Base-by-base conservation (phyloP, 2,888 invertebrate species). In the Andrena marginata region DNA sequence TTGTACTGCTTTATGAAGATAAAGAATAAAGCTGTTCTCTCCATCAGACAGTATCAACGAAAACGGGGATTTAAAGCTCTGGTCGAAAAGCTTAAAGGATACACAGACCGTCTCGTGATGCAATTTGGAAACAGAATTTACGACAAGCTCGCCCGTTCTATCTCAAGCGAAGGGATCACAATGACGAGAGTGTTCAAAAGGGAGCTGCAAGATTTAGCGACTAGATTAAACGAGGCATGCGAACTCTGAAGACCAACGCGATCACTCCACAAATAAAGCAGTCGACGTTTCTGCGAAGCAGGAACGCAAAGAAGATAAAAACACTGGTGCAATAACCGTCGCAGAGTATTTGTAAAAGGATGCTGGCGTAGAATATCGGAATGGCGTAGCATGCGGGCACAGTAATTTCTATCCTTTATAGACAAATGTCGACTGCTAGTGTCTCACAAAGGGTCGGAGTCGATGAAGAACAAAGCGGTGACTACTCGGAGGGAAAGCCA, bases 81-180 rank as follows among this genome's bases (percentile, higher is more conserved):
- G 49, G 51, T 20, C 23, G 29, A 4, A 60, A 31, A 54, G 23
- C 26, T 42, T 23, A 7, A 20, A 78, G 13, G 4, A n/a, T 23
- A 5, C 20, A 16, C 10, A n/a, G 77, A 13, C 20, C 13, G 35
- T 8, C 29, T 2, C 23, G 7, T 23, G 48, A 77, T 42, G 62
- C 62, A 77, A 78, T 77, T 77, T 26, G 31, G n/a, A 20, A 62
- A 20, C 16, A 26, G 62, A 77, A 77, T 67, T 76, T 42, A 31
- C 51, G 65, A 60, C n/a, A 69, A 49, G 51, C 13, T 7, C 7
- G 6, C 5, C 31, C n/a, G 60, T 67, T 23, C 26, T 35, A 26
- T 20, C 49, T 10, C 31, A 8, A 23, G 42, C 29, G 26, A 33
- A 59, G 26, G n/a, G n/a, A 48, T n/a, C 69, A 48, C 23, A 60